phyloP scores from a whole-genome alignment of 2,888 invertebrate genomes.

The Lycia hirtaria region DNA sequence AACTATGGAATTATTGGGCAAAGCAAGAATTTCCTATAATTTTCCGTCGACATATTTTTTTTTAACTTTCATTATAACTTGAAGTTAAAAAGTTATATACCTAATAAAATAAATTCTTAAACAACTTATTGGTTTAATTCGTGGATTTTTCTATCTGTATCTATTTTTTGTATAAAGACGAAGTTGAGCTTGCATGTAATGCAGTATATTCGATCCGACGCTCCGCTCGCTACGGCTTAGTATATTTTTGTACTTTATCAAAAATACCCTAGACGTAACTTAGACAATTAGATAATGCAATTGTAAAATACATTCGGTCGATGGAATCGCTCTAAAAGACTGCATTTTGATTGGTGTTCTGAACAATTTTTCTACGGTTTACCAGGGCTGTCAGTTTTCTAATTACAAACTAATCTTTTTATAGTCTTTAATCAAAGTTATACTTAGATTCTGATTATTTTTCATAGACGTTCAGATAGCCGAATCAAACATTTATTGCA shows the following conservation, averaged over 20 bases:
- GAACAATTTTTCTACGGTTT: background rate
- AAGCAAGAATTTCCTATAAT: too few relatives aligned
- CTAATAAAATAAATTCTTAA: too few relatives aligned
- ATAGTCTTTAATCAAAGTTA: too few relatives aligned
- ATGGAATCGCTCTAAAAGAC: constrained; percentile 7
- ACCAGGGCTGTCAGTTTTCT: background rate
- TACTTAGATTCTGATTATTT: background rate
- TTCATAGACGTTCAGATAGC: background rate
- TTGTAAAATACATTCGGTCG: constrained; percentile 19
- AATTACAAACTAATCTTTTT: background rate
- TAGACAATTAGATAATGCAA: constrained; percentile 21
- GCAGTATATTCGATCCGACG: constrained; percentile 6
- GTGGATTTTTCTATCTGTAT: background rate
- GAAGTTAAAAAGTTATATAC: too few relatives aligned
- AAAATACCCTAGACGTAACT: constrained; percentile 15
- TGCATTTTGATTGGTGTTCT: constrained; percentile 6
- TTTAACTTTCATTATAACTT: too few relatives aligned
- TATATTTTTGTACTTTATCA: constrained; percentile 25
- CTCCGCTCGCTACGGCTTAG: constrained; percentile 20
- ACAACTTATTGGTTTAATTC: too few relatives aligned
- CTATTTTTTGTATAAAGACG: constrained; percentile 27
- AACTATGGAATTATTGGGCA: too few relatives aligned
- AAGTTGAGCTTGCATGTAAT: constrained; percentile 22
- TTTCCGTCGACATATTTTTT: too few relatives aligned
- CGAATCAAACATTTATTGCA: background rate